These are phyloP conservation scores for Spondyliosoma cantharus DNA, from an alignment of 2,797 vertebrate species.

Conservation along the genomic window DNA sequence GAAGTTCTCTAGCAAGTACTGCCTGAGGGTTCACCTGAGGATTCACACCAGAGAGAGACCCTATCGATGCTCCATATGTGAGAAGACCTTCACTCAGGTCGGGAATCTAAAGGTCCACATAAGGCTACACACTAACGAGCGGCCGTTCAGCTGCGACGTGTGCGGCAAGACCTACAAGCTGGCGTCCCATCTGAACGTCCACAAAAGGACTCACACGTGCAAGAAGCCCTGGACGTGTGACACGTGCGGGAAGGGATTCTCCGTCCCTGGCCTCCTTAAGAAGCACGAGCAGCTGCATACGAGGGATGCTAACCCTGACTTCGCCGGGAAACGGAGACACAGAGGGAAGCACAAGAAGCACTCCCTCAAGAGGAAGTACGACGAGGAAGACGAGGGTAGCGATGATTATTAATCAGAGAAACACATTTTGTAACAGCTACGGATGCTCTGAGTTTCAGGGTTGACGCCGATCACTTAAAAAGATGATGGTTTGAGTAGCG, in stretches of 20 bases:
- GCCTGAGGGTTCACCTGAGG: slow-evolving; percentile 79
- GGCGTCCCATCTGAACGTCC: slow-evolving; percentile 80
- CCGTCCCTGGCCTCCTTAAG: slow-evolving; percentile 77
- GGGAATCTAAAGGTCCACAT: slow-evolving; percentile 82
- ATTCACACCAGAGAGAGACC: slow-evolving; percentile 81
- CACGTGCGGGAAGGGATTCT: slow-evolving; percentile 79
- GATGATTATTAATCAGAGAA: slow-evolving; percentile 73
- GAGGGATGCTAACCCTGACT: slow-evolving; percentile 74
- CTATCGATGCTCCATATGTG: slow-evolving; percentile 79
- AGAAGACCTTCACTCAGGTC: slow-evolving; percentile 81
- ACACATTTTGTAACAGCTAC: not conserved
- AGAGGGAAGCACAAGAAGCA: slow-evolving; percentile 79
- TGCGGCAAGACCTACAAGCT: slow-evolving; percentile 84
- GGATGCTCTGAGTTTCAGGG: not conserved
- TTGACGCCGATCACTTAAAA: slow-evolving; percentile 20
- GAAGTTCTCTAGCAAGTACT: slow-evolving; percentile 83
- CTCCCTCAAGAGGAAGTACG: slow-evolving; percentile 76
- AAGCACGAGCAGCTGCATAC: slow-evolving; percentile 78
- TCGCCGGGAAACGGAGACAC: slow-evolving; percentile 67
- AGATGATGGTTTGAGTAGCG: not conserved
- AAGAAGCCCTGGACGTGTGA: slow-evolving; percentile 81
- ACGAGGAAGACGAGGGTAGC: slow-evolving; percentile 78
- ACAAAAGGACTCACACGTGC: slow-evolving; percentile 80
- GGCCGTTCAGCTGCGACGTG: slow-evolving; percentile 79
- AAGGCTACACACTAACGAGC: slow-evolving; percentile 80